Evolutionary conservation across 2,888 invertebrate genomes (phyloP), one percentile per base, ranked within the genome.

Genomic region (Agriopis marginaria): DNA sequence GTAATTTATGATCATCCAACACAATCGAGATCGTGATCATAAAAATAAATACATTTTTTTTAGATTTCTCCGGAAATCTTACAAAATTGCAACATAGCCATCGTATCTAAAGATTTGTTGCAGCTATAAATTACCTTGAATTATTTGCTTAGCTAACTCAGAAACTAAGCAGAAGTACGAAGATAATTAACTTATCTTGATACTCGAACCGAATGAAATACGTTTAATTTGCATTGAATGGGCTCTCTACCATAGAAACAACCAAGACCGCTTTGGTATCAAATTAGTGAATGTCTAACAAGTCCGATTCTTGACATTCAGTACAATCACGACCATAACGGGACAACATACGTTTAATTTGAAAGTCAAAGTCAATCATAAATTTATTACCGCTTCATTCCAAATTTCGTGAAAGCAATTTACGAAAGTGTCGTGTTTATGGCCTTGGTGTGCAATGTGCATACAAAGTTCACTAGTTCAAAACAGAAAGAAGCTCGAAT

Each of bases 281-380:
- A 61, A 68, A 66, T 74, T 63, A 66, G 58, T 60, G 62, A 40
- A 49, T 47, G 47, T 59, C 42, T 51, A 44, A 66, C 65, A 56
- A 61, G 32, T 66, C 60, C 68, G 59, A 50, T 67, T 60, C 42
- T 51, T 66, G 70, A 71, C 74, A 72, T 69, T 69, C 49, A 54
- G 63, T 40, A 62, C 53, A 42, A 70, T 64, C 73, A 76, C 73
- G 76, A 72, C 53, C 56, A 12, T 60, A 62, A 73, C 68, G 60
- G 68, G 66, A 71, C 50, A 68, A 63, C 47, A 42, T 39, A 45
- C 63, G 66, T 66, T 32, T 61, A 53, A 72, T 75, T 73, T 73
- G 67, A 70, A 74, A 74, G 75, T 76, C 72, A 74, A 73, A 66
- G 63, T 51, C 39, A 58, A 67, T 62, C 39, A 64, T 63, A 63